Base-by-base conservation (phyloP, 2,888 invertebrate species). In the Lochmaea capreae region DNA sequence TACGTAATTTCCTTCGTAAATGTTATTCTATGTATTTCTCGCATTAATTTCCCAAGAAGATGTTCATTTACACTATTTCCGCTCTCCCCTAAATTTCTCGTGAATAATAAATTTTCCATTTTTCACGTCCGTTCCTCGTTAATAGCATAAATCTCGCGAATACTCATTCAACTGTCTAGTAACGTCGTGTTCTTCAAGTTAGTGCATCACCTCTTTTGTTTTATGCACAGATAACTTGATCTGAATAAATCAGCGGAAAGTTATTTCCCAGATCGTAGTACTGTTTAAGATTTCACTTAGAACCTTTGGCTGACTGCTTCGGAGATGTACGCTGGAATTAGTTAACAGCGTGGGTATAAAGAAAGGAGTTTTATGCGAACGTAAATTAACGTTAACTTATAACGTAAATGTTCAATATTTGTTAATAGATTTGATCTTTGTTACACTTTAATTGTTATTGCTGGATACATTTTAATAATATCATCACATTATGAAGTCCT, bases 171-270 rank as follows among this genome's bases (percentile, higher is more conserved):
- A 72, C 72, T 75, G 79, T 76, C 77, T 73, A 72, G 74, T 77
- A 75, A 78, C 73, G 78, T 75, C 78, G 76, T 78, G 76, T 75
- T 77, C 67, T 67, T 76, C 70, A 74, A 75, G 72, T 79, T 73
- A 74, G 77, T 74, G 76, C 77, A 78, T 78, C 79, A 79, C 79
- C 77, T 79, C 79, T 77, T 79, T 79, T 79, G 79, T 79, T 79
- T 78, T 76, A 78, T 76, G 79, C 71, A 65, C 74, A 78, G 77
- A 76, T 76, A 75, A 72, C 79, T 77, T 74, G 77, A 79, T 78
- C 76, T 74, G 76, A 74, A 76, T 78, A 79, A 76, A 76, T 77
- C 76, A 74, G 66, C 67, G 65, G 67, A 76, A 68, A 73, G 63
- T 57, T 72, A 74, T 74, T 76, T 78, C 73, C 75, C 72, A 76